Evolutionary conservation across 2,113 vertebrate genomes (phyloP).

Genomic region (Eublepharis macularius): DNA sequence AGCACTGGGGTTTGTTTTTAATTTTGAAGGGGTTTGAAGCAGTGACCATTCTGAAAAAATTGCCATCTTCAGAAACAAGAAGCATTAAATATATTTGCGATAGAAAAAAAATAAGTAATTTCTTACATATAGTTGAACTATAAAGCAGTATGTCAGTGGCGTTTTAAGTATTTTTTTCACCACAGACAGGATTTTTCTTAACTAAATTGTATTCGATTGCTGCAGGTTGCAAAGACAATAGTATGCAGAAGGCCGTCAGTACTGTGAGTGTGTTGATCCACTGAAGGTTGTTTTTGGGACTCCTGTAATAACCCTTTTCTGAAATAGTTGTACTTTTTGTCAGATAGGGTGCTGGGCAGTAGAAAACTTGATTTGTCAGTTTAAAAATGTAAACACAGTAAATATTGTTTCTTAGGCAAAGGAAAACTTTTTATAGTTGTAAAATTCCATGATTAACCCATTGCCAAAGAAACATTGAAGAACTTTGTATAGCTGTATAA

Average conservation of each 20-base stretch:
- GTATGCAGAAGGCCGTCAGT: slow-evolving; percentile 84
- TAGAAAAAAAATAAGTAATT: slow-evolving; percentile 80
- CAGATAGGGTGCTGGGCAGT: slow-evolving; percentile 80
- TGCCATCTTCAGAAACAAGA: slow-evolving; percentile 76
- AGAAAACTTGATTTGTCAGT: slow-evolving; percentile 76
- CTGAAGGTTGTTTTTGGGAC: slow-evolving; percentile 83
- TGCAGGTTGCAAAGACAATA: slow-evolving; percentile 76
- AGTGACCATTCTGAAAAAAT: slow-evolving; percentile 74
- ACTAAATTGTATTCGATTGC: slow-evolving; percentile 85
- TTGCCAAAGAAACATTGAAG: slow-evolving; percentile 85
- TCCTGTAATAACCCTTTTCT: slow-evolving; percentile 76
- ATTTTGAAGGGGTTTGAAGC: slow-evolving; percentile 77
- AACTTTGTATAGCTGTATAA: slow-evolving; percentile 87
- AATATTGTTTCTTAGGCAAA: slow-evolving; percentile 85
- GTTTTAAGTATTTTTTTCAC: slow-evolving; percentile 90
- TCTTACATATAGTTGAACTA: slow-evolving; percentile 82
- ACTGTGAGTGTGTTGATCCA: slow-evolving; percentile 88
- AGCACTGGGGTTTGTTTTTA: slow-evolving; percentile 86
- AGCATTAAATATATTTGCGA: slow-evolving; percentile 84
- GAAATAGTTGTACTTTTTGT: slow-evolving; percentile 77
- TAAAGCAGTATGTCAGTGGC: slow-evolving; percentile 81
- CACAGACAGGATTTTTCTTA: slow-evolving; percentile 82
- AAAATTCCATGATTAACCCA: slow-evolving; percentile 85
- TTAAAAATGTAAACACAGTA: slow-evolving; percentile 79
- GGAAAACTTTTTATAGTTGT: slow-evolving; percentile 84